Conservation (phyloP, 2,888 invertebrate genomes). For the Tanaodytes sp. region DNA sequence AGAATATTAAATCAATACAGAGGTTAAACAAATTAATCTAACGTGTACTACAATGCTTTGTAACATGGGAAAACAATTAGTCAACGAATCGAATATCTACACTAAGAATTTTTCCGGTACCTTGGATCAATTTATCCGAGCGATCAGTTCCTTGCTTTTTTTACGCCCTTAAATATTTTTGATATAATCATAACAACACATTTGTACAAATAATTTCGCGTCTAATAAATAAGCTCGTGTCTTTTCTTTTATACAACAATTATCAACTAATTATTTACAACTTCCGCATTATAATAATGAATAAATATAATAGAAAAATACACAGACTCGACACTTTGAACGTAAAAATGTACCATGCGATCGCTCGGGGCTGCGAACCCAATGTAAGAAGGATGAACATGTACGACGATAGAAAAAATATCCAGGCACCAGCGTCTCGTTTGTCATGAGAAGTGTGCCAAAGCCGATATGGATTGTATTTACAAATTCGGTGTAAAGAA, state of each 20-base stretch:
- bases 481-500: conserved; percentile 48
- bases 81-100: conserved; percentile 41
- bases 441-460: conserved; percentile 42
- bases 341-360: conserved; percentile 13
- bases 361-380: conserved; percentile 27
- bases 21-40: no score
- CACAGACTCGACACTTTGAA: conserved; percentile 6
- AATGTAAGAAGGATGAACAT: conserved; percentile 19
- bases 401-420: conserved; percentile 40
- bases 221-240: conserved; percentile 41
- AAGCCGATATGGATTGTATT: conserved; percentile 46
- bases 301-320: conserved; percentile 42
- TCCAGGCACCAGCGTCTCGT: conserved; percentile 31
- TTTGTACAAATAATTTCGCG: conserved; percentile 30
- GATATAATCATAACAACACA: conserved; percentile 13
- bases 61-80: conserved; percentile 56
- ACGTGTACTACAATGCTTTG: no score
- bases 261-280: conserved; percentile 47
- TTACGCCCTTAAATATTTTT: not conserved
- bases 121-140: conserved; percentile 8
- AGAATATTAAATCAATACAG: conserved; percentile 21
- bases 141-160: conserved; percentile 15
- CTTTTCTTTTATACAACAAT: conserved; percentile 33
- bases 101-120: conserved; percentile 37
- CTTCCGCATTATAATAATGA: conserved; percentile 17